Evolutionary conservation across 1,140 invertebrate genomes (phyloP).

Genomic region (Parasteatoda tepidariorum): DNA sequence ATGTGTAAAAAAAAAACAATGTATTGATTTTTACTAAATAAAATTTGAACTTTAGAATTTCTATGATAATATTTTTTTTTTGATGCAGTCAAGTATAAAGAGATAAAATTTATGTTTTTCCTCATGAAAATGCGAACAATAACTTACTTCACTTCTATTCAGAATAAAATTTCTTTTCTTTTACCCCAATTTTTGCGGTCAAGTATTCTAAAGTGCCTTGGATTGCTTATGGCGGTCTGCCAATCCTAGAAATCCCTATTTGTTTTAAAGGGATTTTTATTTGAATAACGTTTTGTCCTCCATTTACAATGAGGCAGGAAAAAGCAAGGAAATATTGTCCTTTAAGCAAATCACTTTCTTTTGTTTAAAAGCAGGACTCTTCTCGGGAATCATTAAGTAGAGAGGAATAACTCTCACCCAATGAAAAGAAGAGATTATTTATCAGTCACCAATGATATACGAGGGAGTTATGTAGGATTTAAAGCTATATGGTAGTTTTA

Average conservation of each 20-base stretch:
- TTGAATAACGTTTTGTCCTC: constrained; percentile 28
- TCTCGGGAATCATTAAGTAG: constrained; percentile 6
- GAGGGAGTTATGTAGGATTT: not conserved
- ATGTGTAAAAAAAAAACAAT: too few relatives aligned
- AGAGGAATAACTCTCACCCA: not conserved
- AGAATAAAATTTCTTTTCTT: too few relatives aligned
- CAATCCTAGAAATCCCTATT: constrained; percentile 43
- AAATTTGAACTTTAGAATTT: too few relatives aligned
- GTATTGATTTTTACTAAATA: too few relatives aligned
- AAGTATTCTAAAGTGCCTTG: constrained; percentile 17
- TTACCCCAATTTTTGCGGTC: constrained; percentile 41
- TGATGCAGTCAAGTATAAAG: too few relatives aligned
- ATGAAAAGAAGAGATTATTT: not conserved
- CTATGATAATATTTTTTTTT: too few relatives aligned
- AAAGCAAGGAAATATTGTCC: constrained; percentile 3
- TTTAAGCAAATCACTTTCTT: constrained; percentile 36
- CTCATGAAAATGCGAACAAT: too few relatives aligned
- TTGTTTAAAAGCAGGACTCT: constrained; percentile 40
- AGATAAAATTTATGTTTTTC: too few relatives aligned
- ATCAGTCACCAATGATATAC: not conserved
- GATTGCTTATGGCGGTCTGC: constrained; percentile 35
- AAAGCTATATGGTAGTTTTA: constrained; percentile 12
- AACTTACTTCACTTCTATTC: too few relatives aligned
- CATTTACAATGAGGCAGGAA: not conserved
- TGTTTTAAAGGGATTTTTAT: constrained; percentile 52